A percentile compares a stretch with the other conserved stretches of the same genome.
These are phyloP conservation scores for Cynocephalus volans DNA, from an alignment of 2,113 vertebrate species.

Conservation along the genomic window DNA sequence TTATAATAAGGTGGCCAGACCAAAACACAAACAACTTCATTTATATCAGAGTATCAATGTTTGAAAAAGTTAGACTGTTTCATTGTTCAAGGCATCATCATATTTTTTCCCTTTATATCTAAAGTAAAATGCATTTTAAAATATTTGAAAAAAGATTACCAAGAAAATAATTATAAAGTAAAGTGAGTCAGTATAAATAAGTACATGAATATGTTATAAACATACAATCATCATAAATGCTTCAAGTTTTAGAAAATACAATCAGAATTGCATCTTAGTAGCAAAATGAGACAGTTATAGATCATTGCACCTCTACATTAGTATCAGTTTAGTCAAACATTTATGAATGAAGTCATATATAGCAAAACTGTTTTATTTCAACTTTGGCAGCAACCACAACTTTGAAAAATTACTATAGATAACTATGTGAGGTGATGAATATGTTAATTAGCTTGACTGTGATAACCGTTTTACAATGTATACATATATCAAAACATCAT, in stretches of 20 bases:
- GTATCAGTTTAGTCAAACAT: not conserved
- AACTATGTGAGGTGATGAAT: not conserved
- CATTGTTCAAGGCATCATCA: not conserved
- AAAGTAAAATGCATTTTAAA: not conserved
- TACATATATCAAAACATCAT: not conserved
- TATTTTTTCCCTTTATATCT: not conserved
- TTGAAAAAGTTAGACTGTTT: not conserved
- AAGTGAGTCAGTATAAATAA: not conserved
- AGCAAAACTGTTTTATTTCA: not conserved
- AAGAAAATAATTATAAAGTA: not conserved
- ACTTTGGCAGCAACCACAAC: not conserved
- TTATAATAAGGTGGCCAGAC: not conserved
- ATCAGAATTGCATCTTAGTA: not conserved
- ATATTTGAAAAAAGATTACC: not conserved
- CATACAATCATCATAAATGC: not conserved
- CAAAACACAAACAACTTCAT: not conserved
- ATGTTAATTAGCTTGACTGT: not conserved
- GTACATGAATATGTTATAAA: not conserved
- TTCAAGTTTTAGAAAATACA: not conserved
- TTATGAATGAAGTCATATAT: not conserved
- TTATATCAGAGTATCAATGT: not conserved
- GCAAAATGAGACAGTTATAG: not conserved
- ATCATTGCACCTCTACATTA: not conserved
- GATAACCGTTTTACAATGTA: not conserved
- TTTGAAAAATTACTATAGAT: not conserved